phyloP scores from a whole-genome alignment of 2,797 vertebrate genomes.

The Sphenopsis melanotis region DNA sequence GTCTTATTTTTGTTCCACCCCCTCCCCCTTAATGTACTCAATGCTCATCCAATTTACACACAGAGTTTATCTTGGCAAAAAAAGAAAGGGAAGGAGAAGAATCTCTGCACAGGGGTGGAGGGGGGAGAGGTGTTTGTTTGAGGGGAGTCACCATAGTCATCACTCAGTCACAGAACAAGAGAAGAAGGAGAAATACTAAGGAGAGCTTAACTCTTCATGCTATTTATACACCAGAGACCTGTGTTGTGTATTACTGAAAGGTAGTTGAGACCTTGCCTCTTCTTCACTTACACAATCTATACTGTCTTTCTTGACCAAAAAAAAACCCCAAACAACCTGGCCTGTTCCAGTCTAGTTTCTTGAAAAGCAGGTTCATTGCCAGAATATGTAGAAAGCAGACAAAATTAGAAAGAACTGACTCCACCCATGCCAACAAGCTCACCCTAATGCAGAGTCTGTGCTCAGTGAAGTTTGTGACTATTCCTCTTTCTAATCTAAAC shows the following conservation, averaged over 20 bases:
- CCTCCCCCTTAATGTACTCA: neutral
- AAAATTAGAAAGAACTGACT: neutral
- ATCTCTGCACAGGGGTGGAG: neutral
- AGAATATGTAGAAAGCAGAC: neutral
- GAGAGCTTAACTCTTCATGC: slow-evolving; percentile 27
- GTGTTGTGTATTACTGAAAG: neutral
- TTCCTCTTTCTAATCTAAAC: neutral
- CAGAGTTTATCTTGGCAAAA: slow-evolving; percentile 46
- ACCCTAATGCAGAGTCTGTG: neutral
- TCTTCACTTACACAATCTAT: neutral
- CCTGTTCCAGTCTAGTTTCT: neutral
- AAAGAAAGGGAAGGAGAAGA: slow-evolving; percentile 43
- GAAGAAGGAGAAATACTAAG: neutral
- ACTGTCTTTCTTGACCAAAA: neutral
- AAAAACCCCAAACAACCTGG: neutral
- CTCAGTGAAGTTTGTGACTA: neutral
- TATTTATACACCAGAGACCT: neutral
- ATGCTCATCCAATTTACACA: slow-evolving; percentile 31
- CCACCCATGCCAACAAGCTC: neutral
- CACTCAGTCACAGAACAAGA: neutral
- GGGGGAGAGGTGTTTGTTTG: slow-evolving; percentile 49
- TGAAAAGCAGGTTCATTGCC: neutral
- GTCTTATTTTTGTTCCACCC: neutral
- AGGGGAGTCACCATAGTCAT: slow-evolving; percentile 31
- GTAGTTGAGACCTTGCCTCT: neutral